phyloP scores from a whole-genome alignment of 2,797 vertebrate species.

The Todus mexicanus region DNA sequence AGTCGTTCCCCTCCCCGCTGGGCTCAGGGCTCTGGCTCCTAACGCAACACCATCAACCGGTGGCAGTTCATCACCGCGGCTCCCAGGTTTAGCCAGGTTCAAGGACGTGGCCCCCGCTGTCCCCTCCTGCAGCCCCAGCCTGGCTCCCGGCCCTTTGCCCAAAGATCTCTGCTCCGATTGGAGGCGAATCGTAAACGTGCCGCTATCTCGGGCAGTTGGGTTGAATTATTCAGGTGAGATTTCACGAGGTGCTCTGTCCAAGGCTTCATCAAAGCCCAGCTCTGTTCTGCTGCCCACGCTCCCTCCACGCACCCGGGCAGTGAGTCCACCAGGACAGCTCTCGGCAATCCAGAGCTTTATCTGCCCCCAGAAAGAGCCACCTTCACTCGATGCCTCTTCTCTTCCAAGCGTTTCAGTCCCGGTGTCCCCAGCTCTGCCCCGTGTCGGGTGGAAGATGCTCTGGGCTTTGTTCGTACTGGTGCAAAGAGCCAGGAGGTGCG shows the following conservation, averaged over 20 bases:
- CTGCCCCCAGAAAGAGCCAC: fast-evolving
- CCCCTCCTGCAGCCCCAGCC: not conserved
- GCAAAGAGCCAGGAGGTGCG: not conserved
- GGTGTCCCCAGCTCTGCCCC: not conserved
- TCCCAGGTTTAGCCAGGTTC: not conserved
- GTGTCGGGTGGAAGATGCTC: not conserved
- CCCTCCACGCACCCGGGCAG: not conserved
- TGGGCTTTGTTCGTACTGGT: not conserved
- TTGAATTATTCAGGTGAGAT: not conserved
- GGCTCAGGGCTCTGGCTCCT: not conserved
- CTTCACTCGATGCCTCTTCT: fast-evolving
- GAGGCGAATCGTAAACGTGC: not conserved
- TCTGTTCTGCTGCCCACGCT: not conserved
- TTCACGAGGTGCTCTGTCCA: not conserved
- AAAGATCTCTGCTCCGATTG: not conserved
- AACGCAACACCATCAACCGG: fast-evolving
- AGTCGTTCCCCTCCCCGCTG: not conserved
- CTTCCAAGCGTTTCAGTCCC: fast-evolving
- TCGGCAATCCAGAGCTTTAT: not conserved
- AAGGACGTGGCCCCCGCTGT: fast-evolving
- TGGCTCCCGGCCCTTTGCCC: not conserved
- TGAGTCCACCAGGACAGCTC: not conserved
- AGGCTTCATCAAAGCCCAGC: not conserved
- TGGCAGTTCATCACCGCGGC: not conserved
- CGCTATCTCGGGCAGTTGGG: not conserved